Evolutionary conservation across 1,140 invertebrate genomes (phyloP).

Genomic region (Drosophila lowei): DNA sequence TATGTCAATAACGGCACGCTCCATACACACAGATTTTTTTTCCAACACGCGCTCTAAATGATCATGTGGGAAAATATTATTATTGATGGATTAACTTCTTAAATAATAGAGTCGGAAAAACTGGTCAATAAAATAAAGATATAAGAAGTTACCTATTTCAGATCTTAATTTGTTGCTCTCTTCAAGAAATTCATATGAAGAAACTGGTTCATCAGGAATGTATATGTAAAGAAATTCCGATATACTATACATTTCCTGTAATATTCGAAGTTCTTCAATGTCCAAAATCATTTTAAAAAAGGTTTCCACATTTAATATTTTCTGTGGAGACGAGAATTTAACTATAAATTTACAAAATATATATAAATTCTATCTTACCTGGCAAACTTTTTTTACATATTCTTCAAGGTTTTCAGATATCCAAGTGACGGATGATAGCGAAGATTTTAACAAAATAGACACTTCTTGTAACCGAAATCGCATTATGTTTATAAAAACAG

Average conservation of each 20-base stretch:
- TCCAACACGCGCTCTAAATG: constrained; percentile 84
- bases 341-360: too few species aligned
- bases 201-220: constrained; percentile 87
- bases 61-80: too few species aligned
- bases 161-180: constrained; percentile 85
- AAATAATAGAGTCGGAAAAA: too few species aligned
- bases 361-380: constrained; percentile 28
- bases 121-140: constrained; percentile 24
- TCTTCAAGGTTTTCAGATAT: constrained; percentile 89
- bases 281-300: constrained; percentile 85
- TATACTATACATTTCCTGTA: constrained; percentile 47
- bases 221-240: constrained; percentile 86
- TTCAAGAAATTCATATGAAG: constrained; percentile 87
- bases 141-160: constrained; percentile 77
- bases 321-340: constrained; percentile 27
- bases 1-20: constrained; percentile 87
- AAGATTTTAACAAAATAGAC: constrained; percentile 89
- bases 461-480: constrained; percentile 88
- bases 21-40: constrained; percentile 86
- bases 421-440: constrained; percentile 91
- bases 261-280: constrained; percentile 44
- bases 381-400: constrained; percentile 87
- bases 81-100: too few species aligned
- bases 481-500: constrained; percentile 70
- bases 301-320: constrained; percentile 54